phyloP scores from a whole-genome alignment of 2,797 vertebrate species.

The Hypotaenidia okinawae region DNA sequence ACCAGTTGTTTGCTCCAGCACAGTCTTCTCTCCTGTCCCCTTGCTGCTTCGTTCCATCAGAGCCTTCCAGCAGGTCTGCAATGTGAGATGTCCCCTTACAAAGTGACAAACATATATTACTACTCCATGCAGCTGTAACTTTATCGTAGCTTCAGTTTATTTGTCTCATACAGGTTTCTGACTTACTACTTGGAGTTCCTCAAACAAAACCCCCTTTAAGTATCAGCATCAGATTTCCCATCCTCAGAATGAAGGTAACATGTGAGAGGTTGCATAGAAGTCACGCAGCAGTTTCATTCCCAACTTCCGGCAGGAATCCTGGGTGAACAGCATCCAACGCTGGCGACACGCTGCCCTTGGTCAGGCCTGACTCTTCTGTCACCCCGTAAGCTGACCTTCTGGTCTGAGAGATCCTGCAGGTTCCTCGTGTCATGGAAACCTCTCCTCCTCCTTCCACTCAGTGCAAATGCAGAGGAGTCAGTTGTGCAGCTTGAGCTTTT shows the following conservation, averaged over 20 bases:
- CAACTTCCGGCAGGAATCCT: background rate
- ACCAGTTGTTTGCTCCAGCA: background rate
- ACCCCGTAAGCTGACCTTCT: background rate
- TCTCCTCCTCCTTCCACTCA: background rate
- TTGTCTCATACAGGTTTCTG: background rate
- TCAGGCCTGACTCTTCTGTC: background rate
- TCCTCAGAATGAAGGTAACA: background rate
- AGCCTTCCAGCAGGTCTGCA: background rate
- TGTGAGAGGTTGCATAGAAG: background rate
- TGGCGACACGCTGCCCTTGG: background rate
- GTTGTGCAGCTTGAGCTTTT: background rate
- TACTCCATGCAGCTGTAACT: background rate
- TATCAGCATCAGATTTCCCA: background rate
- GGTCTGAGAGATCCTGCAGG: background rate
- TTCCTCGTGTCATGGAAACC: background rate
- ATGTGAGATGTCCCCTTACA: background rate
- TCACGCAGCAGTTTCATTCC: fast-evolving
- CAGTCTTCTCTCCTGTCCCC: background rate
- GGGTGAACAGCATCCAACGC: background rate
- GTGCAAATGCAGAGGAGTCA: background rate
- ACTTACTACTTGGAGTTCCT: background rate
- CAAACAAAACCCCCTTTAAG: background rate
- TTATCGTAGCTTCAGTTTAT: background rate
- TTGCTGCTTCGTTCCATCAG: background rate
- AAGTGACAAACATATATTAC: fast-evolving